Evolutionary conservation across 2,888 invertebrate genomes (phyloP).

Genomic region (Clivina fossor): DNA sequence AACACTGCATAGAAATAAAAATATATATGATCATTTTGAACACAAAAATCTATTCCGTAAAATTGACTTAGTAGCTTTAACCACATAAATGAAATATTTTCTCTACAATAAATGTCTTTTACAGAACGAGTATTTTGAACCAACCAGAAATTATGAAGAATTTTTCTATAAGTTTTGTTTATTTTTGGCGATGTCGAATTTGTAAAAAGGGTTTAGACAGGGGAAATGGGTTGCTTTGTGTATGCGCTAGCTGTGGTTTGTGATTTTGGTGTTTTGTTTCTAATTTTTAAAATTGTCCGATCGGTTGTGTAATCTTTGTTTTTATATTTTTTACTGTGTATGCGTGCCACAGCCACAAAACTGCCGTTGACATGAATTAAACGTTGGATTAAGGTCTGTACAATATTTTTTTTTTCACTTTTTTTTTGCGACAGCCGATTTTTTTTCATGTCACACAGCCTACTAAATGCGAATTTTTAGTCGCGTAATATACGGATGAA

Average conservation of each 20-base stretch:
- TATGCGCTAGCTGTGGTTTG: background rate
- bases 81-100: no score
- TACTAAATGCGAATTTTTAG: conserved; percentile 11
- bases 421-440: conserved; percentile 8
- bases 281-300: conserved; percentile 21
- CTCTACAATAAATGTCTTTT: no score
- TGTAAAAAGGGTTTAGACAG: background rate
- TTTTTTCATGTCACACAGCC: background rate
- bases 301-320: conserved; percentile 22
- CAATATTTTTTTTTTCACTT: conserved; percentile 13
- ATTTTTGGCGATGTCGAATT: background rate
- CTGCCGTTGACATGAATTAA: conserved; percentile 19
- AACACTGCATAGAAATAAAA: no score
- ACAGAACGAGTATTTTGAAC: no score
- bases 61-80: no score
- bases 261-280: conserved; percentile 13
- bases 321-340: conserved; percentile 11
- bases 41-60: no score
- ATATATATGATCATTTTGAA: no score
- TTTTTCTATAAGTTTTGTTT: background rate
- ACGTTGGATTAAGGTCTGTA: conserved; percentile 23
- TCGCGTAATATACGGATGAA: background rate
- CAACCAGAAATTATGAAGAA: no score
- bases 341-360: conserved; percentile 1
- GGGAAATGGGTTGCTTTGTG: background rate